Base-by-base conservation (phyloP, 2,888 invertebrate species). In the Ichneumon xanthorius region DNA sequence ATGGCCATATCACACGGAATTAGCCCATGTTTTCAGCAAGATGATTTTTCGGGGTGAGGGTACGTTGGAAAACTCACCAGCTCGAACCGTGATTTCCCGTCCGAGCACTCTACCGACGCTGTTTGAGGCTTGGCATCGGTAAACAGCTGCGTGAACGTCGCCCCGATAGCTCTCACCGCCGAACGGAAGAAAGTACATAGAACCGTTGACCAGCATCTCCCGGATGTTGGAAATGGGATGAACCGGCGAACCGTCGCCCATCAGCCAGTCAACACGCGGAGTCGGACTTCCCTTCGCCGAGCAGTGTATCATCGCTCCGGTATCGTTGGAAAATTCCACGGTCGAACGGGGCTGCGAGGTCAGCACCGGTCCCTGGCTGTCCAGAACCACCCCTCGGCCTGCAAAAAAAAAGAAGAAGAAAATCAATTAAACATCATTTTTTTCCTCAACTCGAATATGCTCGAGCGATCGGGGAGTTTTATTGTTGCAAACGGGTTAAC, bases 171-270 rank as follows among this genome's bases (percentile, higher is more conserved):
- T 96, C 90, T 97, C 97, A 73, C 96, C 96, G 9, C 97, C 95
- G 94, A 99, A 98, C 4, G 98, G 97, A 86, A 96, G 96, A 94
- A 99, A 97, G 94, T 97, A 96, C 93, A 99, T 95, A 77, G 98
- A 98, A 88, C 98, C 98, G 94, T 98, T 98, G 86, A 96, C 95
- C 90, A 97, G 96, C 90, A 97, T 95, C 92, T 96, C 95, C 71
- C 98, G 96, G 89, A 98, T 95, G 88, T 97, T 97, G 84, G 96
- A 95, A 81, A 95, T 94, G 16, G 94, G 93, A 82, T 94, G 94
- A 16, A 95, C 97, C 63, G 96, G 95, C n/a, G 96, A 95, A 87
- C 96, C 97, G 93, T 97, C 97, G 58, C 95, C 95, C 91, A 95
- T 95, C 78, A 97, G 95, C 97, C 97, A 97, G 94, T 97, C 97